Conservation (phyloP, 1,140 invertebrate genomes). For the Sinella curviseta region DNA sequence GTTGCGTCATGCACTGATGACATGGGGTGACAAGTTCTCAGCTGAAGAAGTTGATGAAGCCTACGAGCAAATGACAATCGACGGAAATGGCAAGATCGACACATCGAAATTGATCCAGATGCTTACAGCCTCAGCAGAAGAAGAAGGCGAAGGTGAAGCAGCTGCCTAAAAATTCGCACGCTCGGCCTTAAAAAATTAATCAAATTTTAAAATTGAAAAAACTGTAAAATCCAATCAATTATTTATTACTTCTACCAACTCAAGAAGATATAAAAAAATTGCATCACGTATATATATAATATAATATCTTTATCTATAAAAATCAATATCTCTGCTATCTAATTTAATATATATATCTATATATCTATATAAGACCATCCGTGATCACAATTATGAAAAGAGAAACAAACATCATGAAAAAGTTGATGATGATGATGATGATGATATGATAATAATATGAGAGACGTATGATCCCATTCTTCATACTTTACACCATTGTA, state of each 20-base stretch:
- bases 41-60: slow-evolving; percentile 90
- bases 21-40: slow-evolving; percentile 95
- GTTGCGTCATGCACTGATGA: slow-evolving; percentile 89
- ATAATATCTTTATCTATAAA: slow-evolving; percentile 25
- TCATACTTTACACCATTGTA: slow-evolving; percentile 21
- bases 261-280: slow-evolving; percentile 21
- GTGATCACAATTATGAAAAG: background rate
- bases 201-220: slow-evolving; percentile 23
- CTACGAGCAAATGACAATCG: slow-evolving; percentile 92
- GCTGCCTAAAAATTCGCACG: slow-evolving; percentile 6
- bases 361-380: slow-evolving; percentile 19
- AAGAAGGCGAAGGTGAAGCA: slow-evolving; percentile 63
- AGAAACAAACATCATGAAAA: background rate
- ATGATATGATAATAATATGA: slow-evolving; percentile 26
- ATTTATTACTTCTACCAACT: slow-evolving; percentile 18
- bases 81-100: slow-evolving; percentile 89
- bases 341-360: background rate
- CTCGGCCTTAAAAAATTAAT: slow-evolving; percentile 15
- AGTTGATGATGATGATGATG: slow-evolving; percentile 24
- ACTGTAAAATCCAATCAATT: slow-evolving; percentile 27
- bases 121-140: slow-evolving; percentile 78
- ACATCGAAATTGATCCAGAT: slow-evolving; percentile 82
- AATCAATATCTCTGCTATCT: slow-evolving; percentile 17
- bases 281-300: slow-evolving; percentile 22
- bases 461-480: slow-evolving; percentile 23